phyloP scores from a whole-genome alignment of 2,888 invertebrate genomes.

The Pheosia tremula region DNA sequence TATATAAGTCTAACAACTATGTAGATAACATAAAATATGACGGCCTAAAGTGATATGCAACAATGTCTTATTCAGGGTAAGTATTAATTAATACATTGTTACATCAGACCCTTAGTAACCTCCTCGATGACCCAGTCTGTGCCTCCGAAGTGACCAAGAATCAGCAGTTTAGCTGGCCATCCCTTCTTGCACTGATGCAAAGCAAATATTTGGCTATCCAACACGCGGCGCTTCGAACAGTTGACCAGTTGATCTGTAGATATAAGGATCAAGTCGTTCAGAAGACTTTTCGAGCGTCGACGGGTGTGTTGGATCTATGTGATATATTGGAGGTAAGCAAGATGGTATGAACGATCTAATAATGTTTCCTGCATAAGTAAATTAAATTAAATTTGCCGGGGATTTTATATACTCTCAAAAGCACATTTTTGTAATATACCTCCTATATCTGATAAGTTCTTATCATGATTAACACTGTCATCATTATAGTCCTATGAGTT shows the following conservation, averaged over 20 bases:
- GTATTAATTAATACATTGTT: background rate
- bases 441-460: too few species aligned
- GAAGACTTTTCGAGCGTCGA: conserved; percentile 75
- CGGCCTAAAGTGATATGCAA: too few species aligned
- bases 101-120: conserved; percentile 72
- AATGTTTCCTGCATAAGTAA: too few species aligned
- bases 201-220: conserved; percentile 81
- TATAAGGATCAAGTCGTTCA: conserved; percentile 77
- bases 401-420: too few species aligned
- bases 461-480: background rate
- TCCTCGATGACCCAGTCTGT: conserved; percentile 78
- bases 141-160: conserved; percentile 75
- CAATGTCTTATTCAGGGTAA: background rate
- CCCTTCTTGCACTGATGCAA: conserved; percentile 73
- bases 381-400: too few species aligned
- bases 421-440: too few species aligned
- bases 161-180: conserved; percentile 77
- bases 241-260: conserved; percentile 74
- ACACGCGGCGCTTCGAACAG: conserved; percentile 71
- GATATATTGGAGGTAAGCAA: conserved; percentile 77
- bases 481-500: conserved; percentile 73
- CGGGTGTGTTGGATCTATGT: conserved; percentile 76
- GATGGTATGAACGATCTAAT: background rate
- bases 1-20: too few species aligned
- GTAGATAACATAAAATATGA: too few species aligned